Percentiles rank a stretch among this genome's conserved stretches.
Conservation (phyloP, 2,888 invertebrate species). For the Drosophila phalerata region DNA sequence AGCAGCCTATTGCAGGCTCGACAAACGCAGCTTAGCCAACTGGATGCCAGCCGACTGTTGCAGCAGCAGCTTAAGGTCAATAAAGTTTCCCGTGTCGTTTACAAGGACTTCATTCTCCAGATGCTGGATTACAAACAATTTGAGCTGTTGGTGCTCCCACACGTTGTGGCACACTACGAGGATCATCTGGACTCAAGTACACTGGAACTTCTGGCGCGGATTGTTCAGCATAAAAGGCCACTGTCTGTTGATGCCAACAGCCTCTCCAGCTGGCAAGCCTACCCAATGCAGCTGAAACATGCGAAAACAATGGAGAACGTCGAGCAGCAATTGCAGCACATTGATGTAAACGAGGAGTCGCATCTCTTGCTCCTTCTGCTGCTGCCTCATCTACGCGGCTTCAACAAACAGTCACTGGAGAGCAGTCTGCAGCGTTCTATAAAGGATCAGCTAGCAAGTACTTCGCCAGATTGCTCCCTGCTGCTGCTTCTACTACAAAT, state of each 20-base stretch:
- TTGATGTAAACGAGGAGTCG: constrained; percentile 80
- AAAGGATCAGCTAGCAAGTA: constrained; percentile 17
- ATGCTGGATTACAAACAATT: constrained; percentile 89
- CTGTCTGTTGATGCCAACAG: constrained; percentile 88
- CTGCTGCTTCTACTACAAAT: constrained; percentile 64
- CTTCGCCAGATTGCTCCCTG: constrained; percentile 14
- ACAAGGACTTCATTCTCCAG: constrained; percentile 89
- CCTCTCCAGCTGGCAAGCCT: constrained; percentile 89
- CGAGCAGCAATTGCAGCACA: constrained; percentile 43
- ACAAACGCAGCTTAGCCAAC: constrained; percentile 89
- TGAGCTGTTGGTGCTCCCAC: constrained; percentile 90
- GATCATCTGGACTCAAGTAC: constrained; percentile 87
- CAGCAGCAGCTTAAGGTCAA: constrained; percentile 87
- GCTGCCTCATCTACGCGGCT: constrained; percentile 79
- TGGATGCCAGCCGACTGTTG: constrained; percentile 90
- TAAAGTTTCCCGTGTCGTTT: constrained; percentile 86
- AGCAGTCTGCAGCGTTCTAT: constrained; percentile 33
- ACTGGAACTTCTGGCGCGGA: constrained; percentile 88
- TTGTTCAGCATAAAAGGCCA: constrained; percentile 89
- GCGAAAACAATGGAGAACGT: constrained; percentile 66
- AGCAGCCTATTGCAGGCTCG: constrained; percentile 88
- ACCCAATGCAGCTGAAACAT: constrained; percentile 88
- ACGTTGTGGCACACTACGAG: constrained; percentile 88
- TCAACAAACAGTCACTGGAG: constrained; percentile 57
- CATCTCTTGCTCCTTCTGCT: constrained; percentile 82